phyloP scores from a whole-genome alignment of 2,113 vertebrate genomes.

The Malurus melanocephalus region DNA sequence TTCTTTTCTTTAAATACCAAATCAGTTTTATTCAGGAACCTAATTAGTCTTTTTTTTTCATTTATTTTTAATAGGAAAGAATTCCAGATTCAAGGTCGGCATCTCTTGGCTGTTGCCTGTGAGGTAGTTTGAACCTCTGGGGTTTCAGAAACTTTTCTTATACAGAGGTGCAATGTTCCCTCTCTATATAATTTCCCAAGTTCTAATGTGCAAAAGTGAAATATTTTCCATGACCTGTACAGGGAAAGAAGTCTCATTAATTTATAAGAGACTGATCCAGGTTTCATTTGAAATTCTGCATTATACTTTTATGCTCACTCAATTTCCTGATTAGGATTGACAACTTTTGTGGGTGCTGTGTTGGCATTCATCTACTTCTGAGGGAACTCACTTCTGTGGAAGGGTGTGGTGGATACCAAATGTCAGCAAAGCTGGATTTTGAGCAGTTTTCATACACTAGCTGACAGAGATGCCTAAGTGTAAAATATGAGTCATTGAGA shows the following conservation, averaged over 20 bases:
- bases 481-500: neutral
- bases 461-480: neutral
- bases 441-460: neutral
- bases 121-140: neutral
- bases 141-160: neutral
- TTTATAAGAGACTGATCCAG: neutral
- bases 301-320: neutral
- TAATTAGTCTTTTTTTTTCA: neutral
- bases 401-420: neutral
- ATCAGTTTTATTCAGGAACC: neutral
- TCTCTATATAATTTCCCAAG: neutral
- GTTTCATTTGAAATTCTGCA: neutral
- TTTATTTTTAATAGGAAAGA: neutral
- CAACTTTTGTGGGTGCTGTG: rapidly evolving
- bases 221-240: neutral
- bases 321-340: neutral
- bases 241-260: neutral
- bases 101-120: neutral
- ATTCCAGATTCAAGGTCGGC: neutral
- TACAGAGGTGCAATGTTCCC: neutral
- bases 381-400: neutral
- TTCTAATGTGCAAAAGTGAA: neutral
- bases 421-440: neutral
- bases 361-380: neutral
- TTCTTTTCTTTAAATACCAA: neutral